Conservation (phyloP, 92 coral and sea anemone species). For the Porites lobata region DNA sequence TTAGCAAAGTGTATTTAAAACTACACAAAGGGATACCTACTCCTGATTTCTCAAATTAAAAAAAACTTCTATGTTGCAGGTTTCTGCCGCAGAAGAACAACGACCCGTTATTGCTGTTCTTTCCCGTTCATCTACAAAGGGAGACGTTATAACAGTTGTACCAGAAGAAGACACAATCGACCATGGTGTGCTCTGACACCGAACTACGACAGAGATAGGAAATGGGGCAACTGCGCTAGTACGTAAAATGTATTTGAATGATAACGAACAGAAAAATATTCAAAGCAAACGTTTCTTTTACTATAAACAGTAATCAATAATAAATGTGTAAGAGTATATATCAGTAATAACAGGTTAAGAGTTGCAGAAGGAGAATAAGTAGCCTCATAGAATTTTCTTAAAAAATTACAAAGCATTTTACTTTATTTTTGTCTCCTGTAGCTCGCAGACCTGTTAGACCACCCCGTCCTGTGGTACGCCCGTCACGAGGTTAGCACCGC, state of each 20-base stretch:
- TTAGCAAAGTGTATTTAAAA: too few species aligned
- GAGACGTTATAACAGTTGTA: constrained; percentile 44
- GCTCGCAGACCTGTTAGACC: constrained; percentile 22
- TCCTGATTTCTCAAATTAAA: background rate
- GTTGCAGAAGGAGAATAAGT: too few species aligned
- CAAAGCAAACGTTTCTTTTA: too few species aligned
- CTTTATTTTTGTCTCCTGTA: background rate
- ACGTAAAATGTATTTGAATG: background rate
- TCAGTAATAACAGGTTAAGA: too few species aligned
- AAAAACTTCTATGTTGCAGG: constrained; percentile 9
- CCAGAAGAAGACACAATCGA: constrained; percentile 24
- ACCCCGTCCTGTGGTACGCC: constrained; percentile 1
- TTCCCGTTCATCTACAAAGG: constrained; percentile 58
- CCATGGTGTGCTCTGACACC: constrained; percentile 55
- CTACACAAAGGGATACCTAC: too few species aligned
- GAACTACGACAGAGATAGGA: constrained; percentile 50
- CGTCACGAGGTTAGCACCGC: background rate
- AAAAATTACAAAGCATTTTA: background rate
- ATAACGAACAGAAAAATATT: background rate
- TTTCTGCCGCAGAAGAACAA: constrained; percentile 36
- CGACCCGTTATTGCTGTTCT: constrained; percentile 34
- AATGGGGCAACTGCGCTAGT: constrained; percentile 53
- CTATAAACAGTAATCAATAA: too few species aligned
- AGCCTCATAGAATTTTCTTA: background rate
- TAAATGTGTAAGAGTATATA: too few species aligned